phyloP scores from a whole-genome alignment of 1,140 invertebrate genomes.

The Zaprionus lachaisei region DNA sequence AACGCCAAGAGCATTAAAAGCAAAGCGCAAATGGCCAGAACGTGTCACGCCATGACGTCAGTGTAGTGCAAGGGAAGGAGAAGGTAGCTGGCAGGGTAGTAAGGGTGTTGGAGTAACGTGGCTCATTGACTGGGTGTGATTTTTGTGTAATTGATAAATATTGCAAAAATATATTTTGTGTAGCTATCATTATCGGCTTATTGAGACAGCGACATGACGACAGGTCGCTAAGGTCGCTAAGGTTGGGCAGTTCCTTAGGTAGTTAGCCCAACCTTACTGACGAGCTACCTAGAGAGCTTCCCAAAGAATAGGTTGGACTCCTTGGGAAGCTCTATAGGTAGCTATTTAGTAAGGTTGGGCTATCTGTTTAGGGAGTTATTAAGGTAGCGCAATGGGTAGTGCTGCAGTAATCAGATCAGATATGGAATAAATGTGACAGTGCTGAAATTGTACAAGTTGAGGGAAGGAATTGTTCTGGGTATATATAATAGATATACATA shows the following conservation, averaged over 20 bases:
- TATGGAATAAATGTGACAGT: not conserved
- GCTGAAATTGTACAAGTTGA: no score
- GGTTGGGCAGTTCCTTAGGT: not conserved
- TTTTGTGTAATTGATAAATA: constrained; percentile 7
- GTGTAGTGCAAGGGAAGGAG: not conserved
- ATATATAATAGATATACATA: no score
- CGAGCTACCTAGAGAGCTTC: not conserved
- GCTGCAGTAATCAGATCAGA: not conserved
- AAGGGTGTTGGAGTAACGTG: not conserved
- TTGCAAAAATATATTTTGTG: not conserved
- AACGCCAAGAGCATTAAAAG: constrained; percentile 19
- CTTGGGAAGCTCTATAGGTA: not conserved
- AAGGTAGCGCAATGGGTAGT: not conserved
- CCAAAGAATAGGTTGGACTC: not conserved
- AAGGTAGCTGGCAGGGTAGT: not conserved
- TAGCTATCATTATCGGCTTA: not conserved
- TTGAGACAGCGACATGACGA: not conserved
- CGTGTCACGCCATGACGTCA: constrained; percentile 19
- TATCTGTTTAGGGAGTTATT: no score
- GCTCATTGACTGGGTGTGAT: not conserved
- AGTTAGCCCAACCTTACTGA: not conserved
- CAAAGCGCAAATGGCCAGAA: constrained; percentile 14
- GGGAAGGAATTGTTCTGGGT: no score
- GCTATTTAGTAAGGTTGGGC: not conserved
- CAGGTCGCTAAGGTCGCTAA: not conserved